phyloP scores from a whole-genome alignment of 2,888 invertebrate species.

The Electrophaes corylata region DNA sequence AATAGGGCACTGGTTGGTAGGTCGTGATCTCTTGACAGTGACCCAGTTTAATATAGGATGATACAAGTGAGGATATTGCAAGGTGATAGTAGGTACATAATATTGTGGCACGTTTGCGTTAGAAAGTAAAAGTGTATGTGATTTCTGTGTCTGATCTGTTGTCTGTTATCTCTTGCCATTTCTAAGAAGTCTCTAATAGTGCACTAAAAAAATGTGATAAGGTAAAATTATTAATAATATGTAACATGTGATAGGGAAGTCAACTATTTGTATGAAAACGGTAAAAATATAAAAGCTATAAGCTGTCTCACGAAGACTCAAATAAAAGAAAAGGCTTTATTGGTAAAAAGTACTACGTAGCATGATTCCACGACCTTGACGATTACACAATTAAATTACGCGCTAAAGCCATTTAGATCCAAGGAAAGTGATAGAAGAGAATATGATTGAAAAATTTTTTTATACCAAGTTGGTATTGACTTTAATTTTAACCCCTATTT shows the following conservation, averaged over 20 bases:
- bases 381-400: neutral
- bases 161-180: too few species aligned
- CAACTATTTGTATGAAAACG: too few species aligned
- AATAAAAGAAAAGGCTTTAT: too few species aligned
- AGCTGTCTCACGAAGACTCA: too few species aligned
- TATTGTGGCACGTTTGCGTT: neutral
- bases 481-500: neutral
- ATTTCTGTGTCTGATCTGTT: too few species aligned
- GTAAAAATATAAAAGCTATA: too few species aligned
- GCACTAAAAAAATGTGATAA: too few species aligned
- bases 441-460: neutral
- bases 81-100: slow-evolving; percentile 7
- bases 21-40: slow-evolving; percentile 20
- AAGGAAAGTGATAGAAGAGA: neutral
- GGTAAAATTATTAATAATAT: too few species aligned
- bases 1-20: slow-evolving; percentile 7
- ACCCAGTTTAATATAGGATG: slow-evolving; percentile 16
- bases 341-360: neutral
- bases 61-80: neutral
- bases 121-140: neutral
- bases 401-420: neutral
- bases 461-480: neutral
- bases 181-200: too few species aligned
- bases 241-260: too few species aligned
- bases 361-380: neutral